Evolutionary conservation across 1,140 invertebrate species (phyloP).

Genomic region (Drosophila leontia): DNA sequence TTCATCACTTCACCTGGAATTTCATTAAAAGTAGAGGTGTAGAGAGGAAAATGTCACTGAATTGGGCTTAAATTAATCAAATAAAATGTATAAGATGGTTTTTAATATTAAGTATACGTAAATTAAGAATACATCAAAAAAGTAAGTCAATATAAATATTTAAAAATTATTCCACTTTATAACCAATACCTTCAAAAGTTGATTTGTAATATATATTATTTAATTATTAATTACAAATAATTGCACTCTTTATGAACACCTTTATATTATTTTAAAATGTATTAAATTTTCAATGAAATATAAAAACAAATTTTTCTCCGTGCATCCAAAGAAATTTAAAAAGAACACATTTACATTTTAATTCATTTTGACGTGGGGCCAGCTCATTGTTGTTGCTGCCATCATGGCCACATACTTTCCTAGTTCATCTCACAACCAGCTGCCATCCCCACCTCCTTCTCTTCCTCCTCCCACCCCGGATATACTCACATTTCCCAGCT

Average conservation of each 20-base stretch:
- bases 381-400: slow-evolving; percentile 8
- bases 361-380: slow-evolving; percentile 41
- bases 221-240: too few relatives aligned
- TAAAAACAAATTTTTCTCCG: neutral
- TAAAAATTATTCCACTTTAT: too few relatives aligned
- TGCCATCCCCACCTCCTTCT: neutral
- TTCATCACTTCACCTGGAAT: slow-evolving; percentile 7
- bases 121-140: neutral
- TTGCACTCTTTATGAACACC: too few relatives aligned
- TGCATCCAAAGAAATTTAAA: slow-evolving; percentile 3
- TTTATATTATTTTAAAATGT: too few relatives aligned
- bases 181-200: too few relatives aligned
- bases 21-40: neutral
- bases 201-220: too few relatives aligned
- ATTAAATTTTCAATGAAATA: neutral
- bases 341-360: slow-evolving; percentile 2
- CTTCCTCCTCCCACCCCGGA: neutral
- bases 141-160: too few relatives aligned
- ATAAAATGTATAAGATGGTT: neutral
- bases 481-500: slow-evolving; percentile 96
- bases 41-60: neutral
- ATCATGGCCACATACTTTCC: neutral
- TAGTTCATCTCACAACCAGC: neutral
- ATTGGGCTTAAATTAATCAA: slow-evolving; percentile 14
- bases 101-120: neutral